Base-by-base conservation (phyloP, 2,113 vertebrate genomes). In the Dendrocopos noguchii region DNA sequence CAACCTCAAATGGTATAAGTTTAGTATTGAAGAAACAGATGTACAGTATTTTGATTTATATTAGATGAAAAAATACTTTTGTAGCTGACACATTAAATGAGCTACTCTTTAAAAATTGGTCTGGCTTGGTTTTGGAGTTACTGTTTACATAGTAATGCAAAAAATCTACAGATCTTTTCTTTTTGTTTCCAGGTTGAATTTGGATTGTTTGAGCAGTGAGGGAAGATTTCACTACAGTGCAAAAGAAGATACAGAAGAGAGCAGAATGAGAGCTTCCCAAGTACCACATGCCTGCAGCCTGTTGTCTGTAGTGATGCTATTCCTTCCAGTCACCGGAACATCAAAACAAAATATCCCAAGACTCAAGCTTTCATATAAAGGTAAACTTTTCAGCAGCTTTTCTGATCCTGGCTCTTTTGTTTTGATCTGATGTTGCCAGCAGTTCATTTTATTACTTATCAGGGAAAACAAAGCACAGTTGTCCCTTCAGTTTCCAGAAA, bases 351-450 rank as follows among this genome's bases (percentile, higher is more conserved):
- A 98, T 91, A 95, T 99, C 81, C 98, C 99, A 76, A 98, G 99
- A 80, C 98, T 99, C 92, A 99, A 98, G 95, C 98, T 99, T 85
- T 98, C 98, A 93, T 98, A 99, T 94, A 99, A 98, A 99, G 99
- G 99, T 99, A 98, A 98, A 96, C 80, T 39, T 79, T 70, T 47
- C 39, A 73, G 21, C 50, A 36, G 2, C 93, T 83, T 85, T 87
- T 83, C 60, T 84, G 34, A 39, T 77, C 76, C 50, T 88, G n/a
- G n/a, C 70, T 12, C 80, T 91, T 84, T 63, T 80, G 66, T 91
- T 96, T 94, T 85, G 50, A 64, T 91, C n/a, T 84, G 52, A 22
- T 61, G 15, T 81, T 92, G 87, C 87, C 71, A 92, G 17, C 47
- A 88, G 52, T 84, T 94, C 31, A 78, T 94, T 91, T 95, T 91